These are phyloP conservation scores for Acanthosepion lycidas DNA, from an alignment of 2,888 invertebrate genomes.

Conservation along the genomic window DNA sequence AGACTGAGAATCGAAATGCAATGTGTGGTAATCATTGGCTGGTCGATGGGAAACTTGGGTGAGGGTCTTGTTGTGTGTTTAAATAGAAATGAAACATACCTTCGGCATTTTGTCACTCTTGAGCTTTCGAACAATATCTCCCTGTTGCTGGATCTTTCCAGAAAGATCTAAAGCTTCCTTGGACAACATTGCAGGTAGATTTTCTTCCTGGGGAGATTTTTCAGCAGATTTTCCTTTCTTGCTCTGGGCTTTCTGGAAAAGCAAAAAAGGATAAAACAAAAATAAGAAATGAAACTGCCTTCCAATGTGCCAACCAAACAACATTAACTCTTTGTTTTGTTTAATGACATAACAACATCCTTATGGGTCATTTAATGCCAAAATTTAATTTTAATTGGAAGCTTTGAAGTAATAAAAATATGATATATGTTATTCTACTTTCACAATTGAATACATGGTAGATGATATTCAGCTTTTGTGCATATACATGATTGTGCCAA, in stretches of 20 bases:
- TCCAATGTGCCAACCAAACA: background rate
- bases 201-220: slow-evolving; percentile 72
- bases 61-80: no score
- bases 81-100: slow-evolving; percentile 60
- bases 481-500: no score
- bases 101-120: slow-evolving; percentile 83
- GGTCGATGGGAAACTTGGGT: no score
- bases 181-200: slow-evolving; percentile 51
- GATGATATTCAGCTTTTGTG: no score
- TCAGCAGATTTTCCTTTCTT: slow-evolving; percentile 73
- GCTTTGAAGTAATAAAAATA: no score
- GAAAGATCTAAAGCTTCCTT: slow-evolving; percentile 54
- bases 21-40: no score
- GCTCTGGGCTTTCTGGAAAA: slow-evolving; percentile 68
- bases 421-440: no score
- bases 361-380: no score
- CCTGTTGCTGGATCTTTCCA: slow-evolving; percentile 78
- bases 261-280: background rate
- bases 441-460: no score
- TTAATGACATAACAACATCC: no score
- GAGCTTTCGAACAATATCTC: slow-evolving; percentile 82
- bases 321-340: background rate
- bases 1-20: no score
- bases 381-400: no score
- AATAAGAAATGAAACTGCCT: background rate